Percentiles rank a stretch among this genome's conserved stretches.
These are phyloP conservation scores for Equus quagga DNA, from an alignment of 2,113 vertebrate species.

Conservation along the genomic window DNA sequence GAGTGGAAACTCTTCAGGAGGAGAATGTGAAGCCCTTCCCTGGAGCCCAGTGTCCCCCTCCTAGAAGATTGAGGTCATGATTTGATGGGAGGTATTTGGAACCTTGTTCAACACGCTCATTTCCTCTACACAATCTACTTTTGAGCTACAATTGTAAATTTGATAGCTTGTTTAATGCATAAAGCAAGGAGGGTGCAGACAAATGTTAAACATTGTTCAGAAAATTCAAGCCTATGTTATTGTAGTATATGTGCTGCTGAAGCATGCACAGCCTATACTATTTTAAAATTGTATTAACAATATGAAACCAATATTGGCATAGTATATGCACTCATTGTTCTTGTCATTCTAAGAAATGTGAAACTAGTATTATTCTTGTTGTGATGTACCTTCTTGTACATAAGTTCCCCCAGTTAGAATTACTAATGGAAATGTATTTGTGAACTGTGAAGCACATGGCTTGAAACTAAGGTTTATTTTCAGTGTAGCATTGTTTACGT, in stretches of 20 bases:
- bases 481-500: slow-evolving; percentile 56
- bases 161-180: neutral
- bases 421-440: slow-evolving; percentile 65
- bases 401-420: slow-evolving; percentile 55
- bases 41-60: neutral
- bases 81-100: neutral
- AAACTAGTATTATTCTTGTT: slow-evolving; percentile 65
- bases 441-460: slow-evolving; percentile 77
- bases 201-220: neutral
- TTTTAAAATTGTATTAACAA: slow-evolving; percentile 13
- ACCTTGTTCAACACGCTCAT: neutral
- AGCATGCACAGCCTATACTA: neutral
- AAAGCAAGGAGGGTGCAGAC: neutral
- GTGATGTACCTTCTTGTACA: slow-evolving; percentile 56
- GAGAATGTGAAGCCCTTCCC: neutral
- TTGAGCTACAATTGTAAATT: neutral
- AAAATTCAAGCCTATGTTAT: neutral
- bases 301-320: neutral
- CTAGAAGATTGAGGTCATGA: neutral
- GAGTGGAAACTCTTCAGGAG: neutral
- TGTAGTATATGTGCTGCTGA: neutral
- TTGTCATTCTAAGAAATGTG: slow-evolving; percentile 35
- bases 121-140: neutral
- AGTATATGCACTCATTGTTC: neutral
- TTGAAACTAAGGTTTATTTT: neutral